A percentile compares a stretch with the other conserved stretches of the same genome.
These are phyloP conservation scores for Calephelis perditalis DNA, from an alignment of 2,888 invertebrate genomes.

Conservation along the genomic window DNA sequence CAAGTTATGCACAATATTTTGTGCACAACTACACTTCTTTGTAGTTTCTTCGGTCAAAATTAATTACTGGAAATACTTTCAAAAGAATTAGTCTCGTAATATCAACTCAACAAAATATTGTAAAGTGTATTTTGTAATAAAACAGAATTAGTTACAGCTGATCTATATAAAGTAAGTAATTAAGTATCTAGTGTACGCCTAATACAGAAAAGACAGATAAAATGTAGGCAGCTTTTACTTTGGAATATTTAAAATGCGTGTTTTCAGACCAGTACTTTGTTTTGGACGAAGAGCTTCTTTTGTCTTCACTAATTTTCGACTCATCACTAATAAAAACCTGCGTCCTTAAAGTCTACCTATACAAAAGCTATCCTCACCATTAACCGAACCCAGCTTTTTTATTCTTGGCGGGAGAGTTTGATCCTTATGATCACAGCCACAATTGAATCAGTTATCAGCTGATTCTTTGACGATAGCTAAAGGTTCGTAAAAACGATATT, in stretches of 20 bases:
- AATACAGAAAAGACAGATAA: no score
- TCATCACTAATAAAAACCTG: conserved; percentile 67
- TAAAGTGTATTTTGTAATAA: no score
- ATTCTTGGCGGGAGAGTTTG: conserved; percentile 32
- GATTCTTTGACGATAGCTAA: conserved; percentile 56
- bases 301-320: conserved; percentile 66
- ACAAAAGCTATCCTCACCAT: conserved; percentile 59
- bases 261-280: conserved; percentile 15
- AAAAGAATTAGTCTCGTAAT: no score
- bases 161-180: no score
- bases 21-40: conserved; percentile 16
- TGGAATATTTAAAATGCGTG: neutral
- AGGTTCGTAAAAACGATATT: conserved; percentile 51
- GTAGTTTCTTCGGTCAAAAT: neutral
- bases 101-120: no score
- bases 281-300: neutral
- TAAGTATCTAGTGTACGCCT: no score
- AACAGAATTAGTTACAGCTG: no score
- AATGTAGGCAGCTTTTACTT: no score
- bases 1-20: conserved; percentile 8
- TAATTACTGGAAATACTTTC: no score
- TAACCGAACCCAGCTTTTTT: conserved; percentile 45
- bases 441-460: conserved; percentile 25
- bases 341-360: conserved; percentile 43
- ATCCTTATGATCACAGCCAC: conserved; percentile 35